Percentiles rank a stretch among this genome's conserved stretches.
phyloP scores from a whole-genome alignment of 1,140 invertebrate species.

The Glomeris maerens region DNA sequence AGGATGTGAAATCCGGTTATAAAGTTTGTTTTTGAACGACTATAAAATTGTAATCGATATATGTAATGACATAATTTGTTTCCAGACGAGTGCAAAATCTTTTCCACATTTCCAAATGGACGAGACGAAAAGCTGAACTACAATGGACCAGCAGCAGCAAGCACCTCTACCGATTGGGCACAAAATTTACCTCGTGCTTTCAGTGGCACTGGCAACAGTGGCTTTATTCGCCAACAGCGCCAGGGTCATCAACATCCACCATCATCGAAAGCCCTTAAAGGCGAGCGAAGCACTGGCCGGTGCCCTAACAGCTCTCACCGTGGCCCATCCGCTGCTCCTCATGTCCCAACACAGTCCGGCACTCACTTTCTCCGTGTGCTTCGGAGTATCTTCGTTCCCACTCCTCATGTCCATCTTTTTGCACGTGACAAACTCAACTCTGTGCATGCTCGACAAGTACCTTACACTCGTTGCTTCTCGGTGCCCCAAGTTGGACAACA shows the following conservation, averaged over 20 bases:
- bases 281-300: constrained; percentile 16
- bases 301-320: constrained; percentile 15
- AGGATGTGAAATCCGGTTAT: too few species aligned
- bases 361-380: constrained; percentile 14
- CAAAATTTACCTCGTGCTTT: constrained; percentile 18
- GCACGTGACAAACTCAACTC: constrained; percentile 15
- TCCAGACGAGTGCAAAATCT: too few species aligned
- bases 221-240: constrained; percentile 19
- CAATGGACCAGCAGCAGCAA: too few species aligned
- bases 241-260: constrained; percentile 13
- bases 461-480: constrained; percentile 13
- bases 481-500: constrained; percentile 6
- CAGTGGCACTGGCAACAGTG: constrained; percentile 19
- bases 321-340: constrained; percentile 18
- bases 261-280: constrained; percentile 12
- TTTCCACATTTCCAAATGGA: too few species aligned
- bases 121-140: too few species aligned
- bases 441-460: constrained; percentile 17
- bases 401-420: constrained; percentile 15
- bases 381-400: constrained; percentile 15
- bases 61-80: too few species aligned
- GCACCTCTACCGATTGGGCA: constrained; percentile 15
- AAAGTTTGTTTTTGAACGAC: too few species aligned
- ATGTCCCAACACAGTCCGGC: constrained; percentile 9
- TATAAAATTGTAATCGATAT: too few species aligned